Conservation (phyloP, 2,797 vertebrate species). For the Miichthys miiuy region DNA sequence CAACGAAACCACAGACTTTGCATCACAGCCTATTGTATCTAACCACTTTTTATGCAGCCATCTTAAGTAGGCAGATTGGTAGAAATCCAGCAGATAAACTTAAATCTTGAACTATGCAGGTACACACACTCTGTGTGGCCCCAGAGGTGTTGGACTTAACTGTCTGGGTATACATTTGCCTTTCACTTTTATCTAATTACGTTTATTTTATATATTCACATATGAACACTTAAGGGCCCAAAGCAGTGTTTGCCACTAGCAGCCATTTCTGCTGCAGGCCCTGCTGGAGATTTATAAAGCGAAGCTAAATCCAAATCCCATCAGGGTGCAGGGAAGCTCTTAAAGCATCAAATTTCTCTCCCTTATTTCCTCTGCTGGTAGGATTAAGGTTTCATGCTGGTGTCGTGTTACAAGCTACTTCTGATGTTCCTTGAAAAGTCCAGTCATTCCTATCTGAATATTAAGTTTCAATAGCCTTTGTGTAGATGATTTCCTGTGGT, state of each 20-base stretch:
- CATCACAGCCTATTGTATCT: neutral
- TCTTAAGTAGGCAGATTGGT: neutral
- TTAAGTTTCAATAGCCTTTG: slow-evolving; percentile 42
- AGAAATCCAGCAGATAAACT: slow-evolving; percentile 9
- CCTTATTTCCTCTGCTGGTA: slow-evolving; percentile 73
- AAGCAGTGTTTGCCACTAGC: slow-evolving; percentile 40
- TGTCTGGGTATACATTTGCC: slow-evolving; percentile 10
- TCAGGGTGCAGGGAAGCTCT: slow-evolving; percentile 73
- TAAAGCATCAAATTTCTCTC: slow-evolving; percentile 79
- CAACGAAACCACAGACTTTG: neutral
- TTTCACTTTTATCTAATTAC: slow-evolving; percentile 45
- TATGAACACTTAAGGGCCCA: slow-evolving; percentile 32
- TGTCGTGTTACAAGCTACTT: slow-evolving; percentile 77
- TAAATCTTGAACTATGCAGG: neutral
- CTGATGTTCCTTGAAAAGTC: slow-evolving; percentile 64
- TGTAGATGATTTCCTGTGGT: slow-evolving; percentile 21
- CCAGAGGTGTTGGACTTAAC: neutral
- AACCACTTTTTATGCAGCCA: neutral
- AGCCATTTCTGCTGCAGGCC: slow-evolving; percentile 48
- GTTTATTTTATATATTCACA: slow-evolving; percentile 51
- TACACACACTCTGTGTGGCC: neutral
- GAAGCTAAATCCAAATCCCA: slow-evolving; percentile 74
- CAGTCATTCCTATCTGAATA: slow-evolving; percentile 62
- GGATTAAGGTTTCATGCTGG: slow-evolving; percentile 78
- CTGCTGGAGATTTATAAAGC: slow-evolving; percentile 67